Evolutionary conservation across 2,888 invertebrate genomes (phyloP).

Genomic region (Nomada ferruginata): DNA sequence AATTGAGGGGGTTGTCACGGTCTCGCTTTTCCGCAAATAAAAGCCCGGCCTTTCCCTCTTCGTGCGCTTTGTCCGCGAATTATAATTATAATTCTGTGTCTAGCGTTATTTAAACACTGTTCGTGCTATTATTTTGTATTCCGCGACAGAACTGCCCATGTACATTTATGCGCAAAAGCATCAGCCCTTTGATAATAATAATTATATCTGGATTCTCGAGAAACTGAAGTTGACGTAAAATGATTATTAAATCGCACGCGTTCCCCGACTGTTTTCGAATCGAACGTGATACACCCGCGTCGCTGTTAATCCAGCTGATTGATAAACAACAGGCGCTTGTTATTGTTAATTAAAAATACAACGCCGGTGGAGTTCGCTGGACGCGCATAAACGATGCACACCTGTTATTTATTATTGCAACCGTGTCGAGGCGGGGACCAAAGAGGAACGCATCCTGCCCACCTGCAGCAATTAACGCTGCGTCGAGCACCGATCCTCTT

Average conservation of each 20-base stretch:
- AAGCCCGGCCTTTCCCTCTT: conserved; percentile 15
- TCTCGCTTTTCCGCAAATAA: conserved; percentile 23
- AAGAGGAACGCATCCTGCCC: conserved; percentile 7
- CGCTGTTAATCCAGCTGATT: conserved; percentile 1
- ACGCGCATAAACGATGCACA: conserved; percentile 8
- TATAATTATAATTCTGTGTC: no score
- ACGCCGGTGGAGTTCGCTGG: background rate
- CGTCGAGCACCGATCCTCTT: conserved; percentile 6
- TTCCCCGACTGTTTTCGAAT: background rate
- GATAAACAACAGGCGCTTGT: conserved; percentile 2
- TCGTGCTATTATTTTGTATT: no score
- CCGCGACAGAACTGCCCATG: no score
- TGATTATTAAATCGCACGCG: no score
- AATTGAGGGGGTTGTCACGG: background rate
- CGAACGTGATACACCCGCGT: background rate
- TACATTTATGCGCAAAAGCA: no score
- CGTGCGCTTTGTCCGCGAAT: background rate
- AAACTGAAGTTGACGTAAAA: no score
- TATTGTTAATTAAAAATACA: conserved; percentile 32
- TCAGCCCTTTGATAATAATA: no score
- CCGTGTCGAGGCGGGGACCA: background rate
- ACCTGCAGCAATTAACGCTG: conserved; percentile 45
- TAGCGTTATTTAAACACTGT: no score
- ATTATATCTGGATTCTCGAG: no score
- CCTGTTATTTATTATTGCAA: conserved; percentile 52